Conservation (phyloP, 2,113 vertebrate species). For the Limnothrissa miodon region DNA sequence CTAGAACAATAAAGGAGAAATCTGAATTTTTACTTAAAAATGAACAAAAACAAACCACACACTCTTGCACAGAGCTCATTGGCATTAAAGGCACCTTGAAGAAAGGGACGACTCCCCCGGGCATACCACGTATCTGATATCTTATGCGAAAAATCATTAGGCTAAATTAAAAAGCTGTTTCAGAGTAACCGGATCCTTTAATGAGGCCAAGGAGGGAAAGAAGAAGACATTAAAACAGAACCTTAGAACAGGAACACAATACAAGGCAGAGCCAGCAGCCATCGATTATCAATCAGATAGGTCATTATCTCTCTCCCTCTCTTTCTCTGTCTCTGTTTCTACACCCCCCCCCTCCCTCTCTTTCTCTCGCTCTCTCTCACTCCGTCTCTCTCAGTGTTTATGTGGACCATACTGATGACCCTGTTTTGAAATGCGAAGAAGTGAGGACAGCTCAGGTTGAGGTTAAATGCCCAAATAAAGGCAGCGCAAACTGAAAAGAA, state of each 20-base stretch:
- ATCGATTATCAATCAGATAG: slow-evolving; percentile 79
- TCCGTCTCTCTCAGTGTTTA: not conserved
- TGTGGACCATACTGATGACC: not conserved
- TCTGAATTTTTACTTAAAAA: slow-evolving; percentile 32
- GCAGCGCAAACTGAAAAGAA: not conserved
- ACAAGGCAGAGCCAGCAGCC: slow-evolving; percentile 62
- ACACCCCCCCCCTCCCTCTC: not conserved
- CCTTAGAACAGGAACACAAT: slow-evolving; percentile 71
- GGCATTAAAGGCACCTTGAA: slow-evolving; percentile 79
- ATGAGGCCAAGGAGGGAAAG: slow-evolving; percentile 73
- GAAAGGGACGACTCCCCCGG: slow-evolving; percentile 65
- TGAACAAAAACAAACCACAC: slow-evolving; percentile 56
- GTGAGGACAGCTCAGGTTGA: slow-evolving; percentile 9
- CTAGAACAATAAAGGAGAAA: slow-evolving; percentile 18
- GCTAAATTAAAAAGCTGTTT: slow-evolving; percentile 83
- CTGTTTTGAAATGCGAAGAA: slow-evolving; percentile 13
- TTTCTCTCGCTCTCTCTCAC: not conserved
- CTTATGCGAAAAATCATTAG: slow-evolving; percentile 81
- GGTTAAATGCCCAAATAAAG: not conserved
- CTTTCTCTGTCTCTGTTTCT: not conserved
- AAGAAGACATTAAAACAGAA: slow-evolving; percentile 75
- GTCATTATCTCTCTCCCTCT: slow-evolving; percentile 66
- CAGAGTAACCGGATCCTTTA: slow-evolving; percentile 79
- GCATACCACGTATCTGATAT: slow-evolving; percentile 75
- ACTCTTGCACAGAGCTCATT: slow-evolving; percentile 55